Base-by-base conservation (phyloP, 37 sponge, comb jelly and placozoan species). In the Diacarnus erythraeanus region DNA sequence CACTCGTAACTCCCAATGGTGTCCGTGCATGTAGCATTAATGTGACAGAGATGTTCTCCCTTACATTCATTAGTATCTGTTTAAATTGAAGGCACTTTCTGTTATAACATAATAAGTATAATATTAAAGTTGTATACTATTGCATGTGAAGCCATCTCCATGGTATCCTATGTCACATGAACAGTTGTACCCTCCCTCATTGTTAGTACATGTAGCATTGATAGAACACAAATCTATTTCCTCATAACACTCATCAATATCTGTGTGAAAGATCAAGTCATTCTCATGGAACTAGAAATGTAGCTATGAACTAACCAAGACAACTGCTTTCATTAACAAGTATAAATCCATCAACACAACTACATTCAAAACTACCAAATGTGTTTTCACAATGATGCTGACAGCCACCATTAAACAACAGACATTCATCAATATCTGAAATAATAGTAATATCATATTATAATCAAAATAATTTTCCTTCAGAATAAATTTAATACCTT, bases 371-470 rank as follows among this genome's bases (percentile, higher is more conserved):
- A 23, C 59, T 57, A 18, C 70, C 69, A 68, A 40, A 22, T 21
- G 57, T 80, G 33, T 80, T 80, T 12, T 44, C 31, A 22, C 64
- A 80, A 23, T 8, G 18, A 5, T 71, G 59, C 4, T 59, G 33
- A 39, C 72, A 69, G 3, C 77, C 81, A 41, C 77, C 71, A 75
- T 74, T 86, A 17, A 69, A 59, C 17, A 29, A 3, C 4, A 12
- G 1, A 75, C 87, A 86, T 76, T 86, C 87, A 75, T 86, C 38
- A n/a, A 86, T 74, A 75, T 86, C 87, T 86, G 70, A 33, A n/a
- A n/a, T n/a, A n/a, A n/a, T n/a, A n/a, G n/a, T n/a, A n/a, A n/a
- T n/a, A n/a, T n/a, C n/a, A n/a, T n/a, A n/a, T n/a, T n/a, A n/a
- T n/a, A n/a, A n/a, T n/a, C n/a, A n/a, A n/a, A n/a, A n/a, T n/a